phyloP scores from a whole-genome alignment of 2,888 invertebrate species.

The Cotesia congregata region DNA sequence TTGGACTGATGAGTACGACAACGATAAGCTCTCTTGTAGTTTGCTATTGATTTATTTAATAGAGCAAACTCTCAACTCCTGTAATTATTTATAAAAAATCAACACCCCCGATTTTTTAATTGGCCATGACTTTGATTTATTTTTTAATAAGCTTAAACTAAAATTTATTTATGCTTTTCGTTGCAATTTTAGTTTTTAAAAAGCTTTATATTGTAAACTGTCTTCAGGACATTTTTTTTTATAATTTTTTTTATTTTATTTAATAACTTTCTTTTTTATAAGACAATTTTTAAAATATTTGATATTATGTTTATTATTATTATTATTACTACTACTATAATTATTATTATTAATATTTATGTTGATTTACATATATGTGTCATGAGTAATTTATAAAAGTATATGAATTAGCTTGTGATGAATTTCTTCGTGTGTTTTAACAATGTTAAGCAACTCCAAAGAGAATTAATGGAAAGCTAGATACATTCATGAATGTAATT shows the following conservation, averaged over 20 bases:
- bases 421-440: slow-evolving; percentile 5
- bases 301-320: neutral
- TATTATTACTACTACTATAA: neutral
- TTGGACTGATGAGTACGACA: neutral
- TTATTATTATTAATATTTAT: neutral
- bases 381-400: neutral
- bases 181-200: neutral
- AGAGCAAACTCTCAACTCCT: neutral
- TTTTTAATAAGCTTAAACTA: neutral
- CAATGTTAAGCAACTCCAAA: neutral
- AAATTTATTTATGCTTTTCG: neutral
- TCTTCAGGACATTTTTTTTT: neutral
- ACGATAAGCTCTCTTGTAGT: slow-evolving; percentile 12
- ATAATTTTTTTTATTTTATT: neutral
- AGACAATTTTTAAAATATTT: neutral
- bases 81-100: slow-evolving; percentile 2
- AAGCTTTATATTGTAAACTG: neutral
- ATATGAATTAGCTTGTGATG: neutral
- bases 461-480: slow-evolving; percentile 5
- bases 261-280: neutral
- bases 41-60: neutral
- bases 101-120: neutral
- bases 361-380: neutral
- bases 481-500: slow-evolving; percentile 15
- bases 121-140: neutral